Evolutionary conservation across 2,888 invertebrate genomes (phyloP).

Genomic region (Apantesis nais): DNA sequence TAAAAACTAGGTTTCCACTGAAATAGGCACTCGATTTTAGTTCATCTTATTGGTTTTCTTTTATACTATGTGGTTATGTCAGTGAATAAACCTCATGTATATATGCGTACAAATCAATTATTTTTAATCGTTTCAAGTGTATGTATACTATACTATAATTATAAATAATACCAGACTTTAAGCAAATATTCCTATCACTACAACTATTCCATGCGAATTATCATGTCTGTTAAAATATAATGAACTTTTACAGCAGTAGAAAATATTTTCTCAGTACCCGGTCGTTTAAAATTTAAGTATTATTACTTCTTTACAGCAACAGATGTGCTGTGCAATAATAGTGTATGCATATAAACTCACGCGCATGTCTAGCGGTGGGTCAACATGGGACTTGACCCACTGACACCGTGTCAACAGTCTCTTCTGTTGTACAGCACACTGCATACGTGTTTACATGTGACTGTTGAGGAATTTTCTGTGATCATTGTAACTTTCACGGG

Average conservation of each 20-base stretch:
- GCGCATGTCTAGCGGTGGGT: slow-evolving; percentile 37
- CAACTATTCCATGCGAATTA: neutral
- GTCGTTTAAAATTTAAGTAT: neutral
- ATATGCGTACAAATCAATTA: neutral
- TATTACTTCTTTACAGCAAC: slow-evolving; percentile 24
- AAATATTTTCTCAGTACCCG: neutral
- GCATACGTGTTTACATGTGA: slow-evolving; percentile 7
- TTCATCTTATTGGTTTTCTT: neutral
- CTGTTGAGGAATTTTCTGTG: slow-evolving; percentile 9
- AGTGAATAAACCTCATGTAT: neutral
- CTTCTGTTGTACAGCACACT: slow-evolving; percentile 29
- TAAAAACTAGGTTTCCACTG: neutral
- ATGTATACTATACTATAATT: neutral
- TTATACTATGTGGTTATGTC: neutral
- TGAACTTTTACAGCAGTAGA: neutral
- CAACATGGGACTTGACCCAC: slow-evolving; percentile 45
- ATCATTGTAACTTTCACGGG: neutral
- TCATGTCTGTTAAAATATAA: neutral
- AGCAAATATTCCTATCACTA: neutral
- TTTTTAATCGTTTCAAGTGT: neutral
- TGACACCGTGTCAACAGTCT: slow-evolving; percentile 46
- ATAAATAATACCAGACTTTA: neutral
- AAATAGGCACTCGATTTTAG: neutral
- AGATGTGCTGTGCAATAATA: slow-evolving; percentile 24
- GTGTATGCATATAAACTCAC: slow-evolving; percentile 27